Evolutionary conservation across 2,888 invertebrate genomes (phyloP).

Genomic region (Synergus japonicus): DNA sequence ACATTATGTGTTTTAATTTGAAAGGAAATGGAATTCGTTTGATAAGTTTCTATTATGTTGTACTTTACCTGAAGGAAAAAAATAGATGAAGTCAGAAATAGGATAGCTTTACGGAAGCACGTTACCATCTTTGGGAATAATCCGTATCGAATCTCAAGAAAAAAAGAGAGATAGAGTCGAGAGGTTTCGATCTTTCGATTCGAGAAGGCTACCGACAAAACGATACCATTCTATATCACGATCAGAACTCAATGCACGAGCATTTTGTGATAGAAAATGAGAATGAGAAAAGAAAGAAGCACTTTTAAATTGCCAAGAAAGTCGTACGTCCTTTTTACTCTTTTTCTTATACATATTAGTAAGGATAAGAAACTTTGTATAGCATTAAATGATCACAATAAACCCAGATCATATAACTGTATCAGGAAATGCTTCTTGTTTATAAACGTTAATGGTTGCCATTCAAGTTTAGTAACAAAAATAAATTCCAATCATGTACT

Average conservation of each 20-base stretch:
- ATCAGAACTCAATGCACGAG: background rate
- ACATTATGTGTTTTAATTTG: background rate
- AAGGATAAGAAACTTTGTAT: background rate
- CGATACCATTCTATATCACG: conserved; percentile 2
- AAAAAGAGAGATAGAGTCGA: background rate
- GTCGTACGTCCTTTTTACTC: background rate
- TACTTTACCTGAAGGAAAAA: background rate
- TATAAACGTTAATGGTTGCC: background rate
- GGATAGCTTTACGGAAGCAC: background rate
- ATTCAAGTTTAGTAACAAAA: background rate
- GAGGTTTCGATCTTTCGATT: background rate
- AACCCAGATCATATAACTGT: background rate
- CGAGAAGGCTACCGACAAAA: conserved; percentile 15
- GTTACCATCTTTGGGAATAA: conserved; percentile 22
- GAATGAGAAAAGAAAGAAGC: background rate
- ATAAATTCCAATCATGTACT: background rate
- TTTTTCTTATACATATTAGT: background rate
- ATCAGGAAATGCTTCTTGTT: background rate
- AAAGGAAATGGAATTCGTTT: background rate
- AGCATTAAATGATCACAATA: background rate
- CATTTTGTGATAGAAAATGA: conserved; percentile 8
- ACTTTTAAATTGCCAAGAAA: background rate
- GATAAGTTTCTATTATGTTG: background rate
- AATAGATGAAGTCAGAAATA: background rate
- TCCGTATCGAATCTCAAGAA: conserved; percentile 17